Base-by-base conservation (phyloP, 2,888 invertebrate genomes). In the Amblyteles armatorius region DNA sequence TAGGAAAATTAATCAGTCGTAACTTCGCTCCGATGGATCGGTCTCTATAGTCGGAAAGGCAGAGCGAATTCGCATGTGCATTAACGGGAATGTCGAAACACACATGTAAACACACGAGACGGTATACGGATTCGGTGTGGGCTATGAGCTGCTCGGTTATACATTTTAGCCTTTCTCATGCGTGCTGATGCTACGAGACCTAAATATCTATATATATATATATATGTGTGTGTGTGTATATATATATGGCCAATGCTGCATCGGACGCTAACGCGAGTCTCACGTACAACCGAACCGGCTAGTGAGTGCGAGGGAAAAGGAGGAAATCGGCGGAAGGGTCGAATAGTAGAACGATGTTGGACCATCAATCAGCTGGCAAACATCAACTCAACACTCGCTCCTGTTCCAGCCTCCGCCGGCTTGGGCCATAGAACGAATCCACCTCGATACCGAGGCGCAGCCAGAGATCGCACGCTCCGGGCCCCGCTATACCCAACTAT, bases 351-450 rank as follows among this genome's bases (percentile, higher is more conserved):
- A 92, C 92, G 93, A 93, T 91, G 92, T 92, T 92, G 92, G 93
- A 93, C 93, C 93, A 93, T 93, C 93, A 93, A 93, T 93, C 93
- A 93, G 93, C 92, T 91, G 90, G 92, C 91, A 92, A 93, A 92
- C 93, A 93, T 93, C 92, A 92, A 93, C 93, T 93, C 93, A 93
- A 93, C 93, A 90, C 91, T 90, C 89, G 92, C 91, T 89, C 87
- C 89, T 69, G 84, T 85, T 86, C 86, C 79, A 88, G 88, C 87
- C 87, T 84, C 85, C 83, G 52, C n/a, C 83, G 73, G 81, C 85
- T 73, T 81, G 67, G 77, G 72, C 79, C 72, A 73, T 65, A 73
- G 68, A 13, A 29, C 74, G 69, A 82, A 77, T 73, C 68, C 74
- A 65, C 69, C 44, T 79, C 57, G 33, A 71, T 71, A 50, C 50